phyloP scores from a whole-genome alignment of 2,113 vertebrate species.

The Poecilia latipinna region DNA sequence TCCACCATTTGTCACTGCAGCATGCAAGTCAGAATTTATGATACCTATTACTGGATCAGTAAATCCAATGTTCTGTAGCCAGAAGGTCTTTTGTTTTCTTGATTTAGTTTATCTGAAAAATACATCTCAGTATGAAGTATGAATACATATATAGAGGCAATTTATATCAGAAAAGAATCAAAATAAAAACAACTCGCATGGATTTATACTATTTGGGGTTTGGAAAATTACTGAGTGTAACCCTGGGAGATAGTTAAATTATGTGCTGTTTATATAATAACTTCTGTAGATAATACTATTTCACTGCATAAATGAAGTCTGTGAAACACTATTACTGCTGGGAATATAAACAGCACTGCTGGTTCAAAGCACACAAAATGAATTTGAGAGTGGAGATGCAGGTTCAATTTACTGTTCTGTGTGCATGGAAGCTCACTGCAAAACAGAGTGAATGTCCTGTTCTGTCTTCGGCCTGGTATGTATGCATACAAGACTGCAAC shows the following conservation, averaged over 20 bases:
- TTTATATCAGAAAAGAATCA: slow-evolving; percentile 62
- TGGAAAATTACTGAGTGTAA: slow-evolving; percentile 41
- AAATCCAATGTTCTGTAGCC: slow-evolving; percentile 76
- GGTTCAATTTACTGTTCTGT: slow-evolving; percentile 26
- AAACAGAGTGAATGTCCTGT: not conserved
- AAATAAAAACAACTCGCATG: slow-evolving; percentile 49
- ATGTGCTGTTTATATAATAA: slow-evolving; percentile 55
- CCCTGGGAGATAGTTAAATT: slow-evolving; percentile 56
- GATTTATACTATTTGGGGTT: slow-evolving; percentile 37
- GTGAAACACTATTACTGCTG: slow-evolving; percentile 50
- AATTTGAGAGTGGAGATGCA: slow-evolving; percentile 24
- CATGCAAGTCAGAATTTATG: slow-evolving; percentile 77
- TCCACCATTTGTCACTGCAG: slow-evolving; percentile 71
- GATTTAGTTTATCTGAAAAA: slow-evolving; percentile 77
- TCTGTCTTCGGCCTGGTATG: not conserved
- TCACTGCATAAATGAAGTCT: slow-evolving; percentile 50
- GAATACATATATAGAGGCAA: slow-evolving; percentile 60
- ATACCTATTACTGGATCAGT: slow-evolving; percentile 76
- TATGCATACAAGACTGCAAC: slow-evolving; percentile 9
- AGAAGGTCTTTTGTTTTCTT: slow-evolving; percentile 73
- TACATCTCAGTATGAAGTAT: slow-evolving; percentile 64
- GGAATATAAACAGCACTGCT: slow-evolving; percentile 39
- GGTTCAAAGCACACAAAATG: slow-evolving; percentile 31
- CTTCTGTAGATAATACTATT: slow-evolving; percentile 49
- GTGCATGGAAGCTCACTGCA: not conserved